A percentile compares a stretch with the other conserved stretches of the same genome.
Evolutionary conservation across 2,888 invertebrate species (phyloP).

Genomic region (Acleris literana): DNA sequence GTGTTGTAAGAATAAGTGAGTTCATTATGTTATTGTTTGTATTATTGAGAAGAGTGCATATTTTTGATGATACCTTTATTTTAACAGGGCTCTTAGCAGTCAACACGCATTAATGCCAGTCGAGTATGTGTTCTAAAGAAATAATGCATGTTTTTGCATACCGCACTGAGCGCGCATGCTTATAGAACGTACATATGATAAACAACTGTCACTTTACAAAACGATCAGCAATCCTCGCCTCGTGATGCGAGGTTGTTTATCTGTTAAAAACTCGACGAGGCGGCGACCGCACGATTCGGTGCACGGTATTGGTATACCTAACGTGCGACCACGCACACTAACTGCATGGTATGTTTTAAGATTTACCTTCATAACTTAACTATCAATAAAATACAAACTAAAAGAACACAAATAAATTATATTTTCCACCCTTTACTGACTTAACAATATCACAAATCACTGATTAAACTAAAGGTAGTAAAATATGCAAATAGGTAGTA

Average conservation of each 20-base stretch:
- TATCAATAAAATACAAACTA: conserved; percentile 43
- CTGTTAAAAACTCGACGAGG: conserved; percentile 55
- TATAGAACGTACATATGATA: conserved; percentile 69
- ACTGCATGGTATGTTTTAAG: conserved; percentile 69
- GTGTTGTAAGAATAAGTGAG: conserved; percentile 83
- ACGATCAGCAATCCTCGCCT: conserved; percentile 61
- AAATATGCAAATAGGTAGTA: conserved; percentile 61
- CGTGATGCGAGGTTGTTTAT: conserved; percentile 52
- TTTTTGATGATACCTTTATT: conserved; percentile 80
- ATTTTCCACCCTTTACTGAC: conserved; percentile 53
- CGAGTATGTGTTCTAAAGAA: conserved; percentile 80
- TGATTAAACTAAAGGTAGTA: conserved; percentile 51
- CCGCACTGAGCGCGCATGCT: conserved; percentile 78
- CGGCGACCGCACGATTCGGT: conserved; percentile 60
- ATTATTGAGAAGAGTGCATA: conserved; percentile 72
- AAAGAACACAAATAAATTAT: conserved; percentile 40
- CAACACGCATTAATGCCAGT: conserved; percentile 84
- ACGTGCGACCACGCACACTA: conserved; percentile 60
- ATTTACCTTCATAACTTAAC: conserved; percentile 54
- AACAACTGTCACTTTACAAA: conserved; percentile 61
- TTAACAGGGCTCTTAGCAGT: conserved; percentile 84
- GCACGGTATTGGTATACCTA: conserved; percentile 55
- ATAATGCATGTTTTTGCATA: conserved; percentile 81
- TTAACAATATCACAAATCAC: conserved; percentile 54
- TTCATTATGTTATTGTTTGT: conserved; percentile 77